Evolutionary conservation across 1,140 invertebrate species (phyloP).

Genomic region (Nasonia vitripennis): DNA sequence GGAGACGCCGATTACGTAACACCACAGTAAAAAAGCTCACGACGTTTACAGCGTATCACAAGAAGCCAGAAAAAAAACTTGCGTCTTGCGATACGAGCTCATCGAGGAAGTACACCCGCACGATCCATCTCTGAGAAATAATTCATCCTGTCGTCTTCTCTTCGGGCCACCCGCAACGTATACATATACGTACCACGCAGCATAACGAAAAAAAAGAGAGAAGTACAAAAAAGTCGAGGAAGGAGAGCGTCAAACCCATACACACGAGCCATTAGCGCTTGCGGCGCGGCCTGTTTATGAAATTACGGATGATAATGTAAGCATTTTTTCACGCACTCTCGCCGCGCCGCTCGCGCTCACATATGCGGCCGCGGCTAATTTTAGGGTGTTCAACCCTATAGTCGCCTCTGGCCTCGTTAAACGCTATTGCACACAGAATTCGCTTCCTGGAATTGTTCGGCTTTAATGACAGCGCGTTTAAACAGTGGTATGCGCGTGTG

Average conservation of each 20-base stretch:
- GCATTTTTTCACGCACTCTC: slow-evolving; percentile 73
- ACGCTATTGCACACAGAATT: slow-evolving; percentile 54
- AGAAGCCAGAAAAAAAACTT: neutral
- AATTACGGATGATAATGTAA: slow-evolving; percentile 76
- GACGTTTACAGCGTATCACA: no score
- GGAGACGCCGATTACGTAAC: no score
- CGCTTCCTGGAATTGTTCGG: slow-evolving; percentile 55
- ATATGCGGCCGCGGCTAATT: slow-evolving; percentile 68
- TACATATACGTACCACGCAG: slow-evolving; percentile 28
- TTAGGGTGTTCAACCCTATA: slow-evolving; percentile 73
- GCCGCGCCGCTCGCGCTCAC: slow-evolving; percentile 52
- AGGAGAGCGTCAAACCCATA: slow-evolving; percentile 17
- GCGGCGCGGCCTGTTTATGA: slow-evolving; percentile 67
- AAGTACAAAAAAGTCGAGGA: slow-evolving; percentile 20
- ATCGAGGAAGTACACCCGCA: slow-evolving; percentile 3
- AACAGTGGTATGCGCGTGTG: neutral
- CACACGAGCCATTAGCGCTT: slow-evolving; percentile 48
- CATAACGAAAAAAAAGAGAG: slow-evolving; percentile 42
- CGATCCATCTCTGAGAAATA: neutral
- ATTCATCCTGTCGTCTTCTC: neutral
- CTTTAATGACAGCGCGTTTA: neutral
- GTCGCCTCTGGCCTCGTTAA: slow-evolving; percentile 59
- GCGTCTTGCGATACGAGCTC: slow-evolving; percentile 4
- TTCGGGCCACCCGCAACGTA: slow-evolving; percentile 69
- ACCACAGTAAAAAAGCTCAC: no score